Base-by-base conservation (phyloP, 2,797 vertebrate genomes). In the Hyperoplus immaculatus region DNA sequence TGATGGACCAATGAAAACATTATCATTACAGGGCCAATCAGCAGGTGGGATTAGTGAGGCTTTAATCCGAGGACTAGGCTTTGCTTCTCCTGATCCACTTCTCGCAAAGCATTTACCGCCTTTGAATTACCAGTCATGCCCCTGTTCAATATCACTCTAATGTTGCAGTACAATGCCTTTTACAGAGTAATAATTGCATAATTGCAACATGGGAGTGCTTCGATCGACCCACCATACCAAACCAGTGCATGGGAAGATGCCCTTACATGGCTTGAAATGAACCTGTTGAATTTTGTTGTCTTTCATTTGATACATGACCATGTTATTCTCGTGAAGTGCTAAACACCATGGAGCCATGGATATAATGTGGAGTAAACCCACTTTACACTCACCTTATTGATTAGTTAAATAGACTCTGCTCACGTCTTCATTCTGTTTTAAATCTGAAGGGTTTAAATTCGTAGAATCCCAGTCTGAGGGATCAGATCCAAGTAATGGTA, bases 31-130 rank as follows among this genome's bases (percentile, higher is more conserved):
- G 63, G 69, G 50, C 46, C 87, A 82, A 78, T 88, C 73, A 77
- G 84, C 49, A 65, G 78, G 81, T 77, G 77, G 81, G 74, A 89
- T 87, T 75, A 81, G 62, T 59, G 68, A 42, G 16, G 43, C 86
- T 93, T 91, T 93, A 86, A 92, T 92, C 89, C 7, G 11, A 75
- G 58, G 51, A 73, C 62, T 47, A 36, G 47, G 65, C 63, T 82
- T 72, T 59, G 58, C 68, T 69, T 73, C 1, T 46, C 75, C 76
- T 87, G 78, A 90, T 88, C 82, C 75, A 75, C 80, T 83, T 55
- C 58, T 18, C 18, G 42, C 69, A 55, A 78, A 47, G 55, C 75
- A 57, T 81, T 81, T 68, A 74, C n/a, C 66, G 63, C 63, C 74
- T 85, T 82, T 82, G 57, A 80, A 81, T 75, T 74, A 55, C 42